Conservation (phyloP, 2,113 vertebrate species). For the Thunnus thynnus region DNA sequence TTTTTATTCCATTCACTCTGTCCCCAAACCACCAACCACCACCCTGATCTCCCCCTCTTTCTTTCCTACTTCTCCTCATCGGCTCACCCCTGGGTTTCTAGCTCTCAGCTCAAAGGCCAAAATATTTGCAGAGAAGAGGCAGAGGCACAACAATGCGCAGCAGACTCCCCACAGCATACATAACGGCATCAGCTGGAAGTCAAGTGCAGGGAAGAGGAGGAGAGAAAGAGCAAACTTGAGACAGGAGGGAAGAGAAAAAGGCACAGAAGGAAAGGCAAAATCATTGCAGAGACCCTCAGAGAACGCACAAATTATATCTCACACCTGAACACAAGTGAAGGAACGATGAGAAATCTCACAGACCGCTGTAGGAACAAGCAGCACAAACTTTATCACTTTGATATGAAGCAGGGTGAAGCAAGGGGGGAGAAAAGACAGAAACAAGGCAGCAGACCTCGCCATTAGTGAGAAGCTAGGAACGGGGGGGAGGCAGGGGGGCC, state of each 20-base stretch:
- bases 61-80: constrained; percentile 38
- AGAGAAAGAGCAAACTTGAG: constrained; percentile 2
- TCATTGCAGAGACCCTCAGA: constrained; percentile 36
- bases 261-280: not conserved
- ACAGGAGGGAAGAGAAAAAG: not conserved
- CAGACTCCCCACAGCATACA: constrained; percentile 42
- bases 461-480: constrained; percentile 35
- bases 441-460: constrained; percentile 9
- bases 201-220: constrained; percentile 23
- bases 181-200: constrained; percentile 51
- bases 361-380: constrained; percentile 32
- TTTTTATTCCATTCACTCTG: constrained; percentile 8
- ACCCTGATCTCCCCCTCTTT: constrained; percentile 2
- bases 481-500: not conserved
- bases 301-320: constrained; percentile 24
- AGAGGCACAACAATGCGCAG: constrained; percentile 30
- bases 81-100: constrained; percentile 22
- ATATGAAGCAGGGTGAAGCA: constrained; percentile 31
- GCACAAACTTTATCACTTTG: constrained; percentile 47
- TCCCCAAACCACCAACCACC: constrained; percentile 21
- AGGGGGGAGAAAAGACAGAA: constrained; percentile 3
- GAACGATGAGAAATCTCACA: not conserved
- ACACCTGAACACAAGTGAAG: not conserved
- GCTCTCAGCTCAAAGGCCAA: constrained; percentile 48
- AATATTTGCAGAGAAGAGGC: constrained; percentile 46